Evolutionary conservation across 2,797 vertebrate genomes (phyloP).

Genomic region (Eulemur mongoz): DNA sequence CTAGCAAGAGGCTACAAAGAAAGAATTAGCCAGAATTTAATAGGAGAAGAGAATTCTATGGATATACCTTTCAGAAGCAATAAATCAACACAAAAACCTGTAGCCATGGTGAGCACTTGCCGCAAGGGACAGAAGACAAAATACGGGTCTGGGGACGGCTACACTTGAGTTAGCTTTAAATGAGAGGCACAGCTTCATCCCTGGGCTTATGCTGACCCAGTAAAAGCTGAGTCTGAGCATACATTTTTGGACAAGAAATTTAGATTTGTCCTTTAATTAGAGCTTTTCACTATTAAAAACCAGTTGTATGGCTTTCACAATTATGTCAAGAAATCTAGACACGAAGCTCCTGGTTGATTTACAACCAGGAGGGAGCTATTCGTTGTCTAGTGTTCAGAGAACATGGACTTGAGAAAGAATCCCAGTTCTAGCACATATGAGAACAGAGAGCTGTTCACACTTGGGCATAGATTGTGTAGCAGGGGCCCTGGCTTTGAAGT

Average conservation of each 20-base stretch:
- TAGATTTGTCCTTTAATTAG: background rate
- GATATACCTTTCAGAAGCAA: background rate
- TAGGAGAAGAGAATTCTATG: background rate
- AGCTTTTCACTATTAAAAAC: background rate
- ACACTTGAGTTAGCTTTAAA: constrained; percentile 23
- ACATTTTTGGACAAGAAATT: background rate
- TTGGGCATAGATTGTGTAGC: background rate
- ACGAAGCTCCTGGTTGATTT: background rate
- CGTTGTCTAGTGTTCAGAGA: background rate
- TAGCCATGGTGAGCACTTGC: background rate
- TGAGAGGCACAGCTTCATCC: background rate
- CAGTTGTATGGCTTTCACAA: background rate
- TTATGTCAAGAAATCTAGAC: background rate
- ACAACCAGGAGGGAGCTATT: background rate
- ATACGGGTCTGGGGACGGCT: background rate
- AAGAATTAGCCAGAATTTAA: background rate
- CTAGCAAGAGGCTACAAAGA: background rate
- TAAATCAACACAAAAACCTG: background rate
- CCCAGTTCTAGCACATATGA: background rate
- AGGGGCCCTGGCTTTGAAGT: background rate
- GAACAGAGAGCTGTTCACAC: background rate
- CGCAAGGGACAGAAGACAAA: background rate
- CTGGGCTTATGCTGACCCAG: background rate
- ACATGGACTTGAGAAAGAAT: background rate
- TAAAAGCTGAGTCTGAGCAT: background rate